These are phyloP conservation scores for Camponotus vicinus DNA, from an alignment of 1,140 invertebrate genomes.

Conservation along the genomic window DNA sequence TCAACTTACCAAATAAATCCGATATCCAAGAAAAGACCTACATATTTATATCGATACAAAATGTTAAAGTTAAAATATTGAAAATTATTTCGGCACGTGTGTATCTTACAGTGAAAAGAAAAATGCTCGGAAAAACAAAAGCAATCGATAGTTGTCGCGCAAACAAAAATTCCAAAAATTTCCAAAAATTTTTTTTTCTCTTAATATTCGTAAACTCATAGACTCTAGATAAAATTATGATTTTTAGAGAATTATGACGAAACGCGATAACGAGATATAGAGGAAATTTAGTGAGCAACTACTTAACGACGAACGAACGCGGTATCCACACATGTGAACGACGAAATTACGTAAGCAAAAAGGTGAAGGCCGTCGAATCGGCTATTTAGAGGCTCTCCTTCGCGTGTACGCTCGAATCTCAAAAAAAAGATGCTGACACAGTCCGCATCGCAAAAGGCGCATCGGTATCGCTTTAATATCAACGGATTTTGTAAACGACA, in stretches of 20 bases:
- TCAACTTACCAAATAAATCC: constrained; percentile 35
- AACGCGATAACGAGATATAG: not conserved
- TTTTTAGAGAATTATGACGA: not conserved
- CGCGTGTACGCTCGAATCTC: not conserved
- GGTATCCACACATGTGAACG: not conserved
- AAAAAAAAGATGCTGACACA: constrained; percentile 15
- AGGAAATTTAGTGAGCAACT: not conserved
- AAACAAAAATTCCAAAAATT: not conserved
- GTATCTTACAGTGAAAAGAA: not conserved
- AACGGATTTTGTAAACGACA: constrained; percentile 7
- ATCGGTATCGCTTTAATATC: constrained; percentile 7
- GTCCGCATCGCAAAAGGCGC: not conserved
- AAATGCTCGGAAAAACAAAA: not conserved
- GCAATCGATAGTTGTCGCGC: not conserved
- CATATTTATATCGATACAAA: not conserved
- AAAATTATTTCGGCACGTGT: not conserved
- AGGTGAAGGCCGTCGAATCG: constrained; percentile 57
- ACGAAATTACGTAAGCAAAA: constrained; percentile 61
- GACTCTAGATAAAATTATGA: not conserved
- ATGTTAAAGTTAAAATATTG: constrained; percentile 1
- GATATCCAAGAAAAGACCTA: constrained; percentile 31
- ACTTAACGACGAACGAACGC: not conserved
- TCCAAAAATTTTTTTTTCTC: not conserved
- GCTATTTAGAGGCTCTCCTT: constrained; percentile 38
- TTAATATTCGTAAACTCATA: not conserved